A percentile compares a stretch with the other conserved stretches of the same genome.
These are phyloP conservation scores for Hippasteria phrygiana DNA, from an alignment of 53 echinoderm and acorn worm species.

Conservation along the genomic window DNA sequence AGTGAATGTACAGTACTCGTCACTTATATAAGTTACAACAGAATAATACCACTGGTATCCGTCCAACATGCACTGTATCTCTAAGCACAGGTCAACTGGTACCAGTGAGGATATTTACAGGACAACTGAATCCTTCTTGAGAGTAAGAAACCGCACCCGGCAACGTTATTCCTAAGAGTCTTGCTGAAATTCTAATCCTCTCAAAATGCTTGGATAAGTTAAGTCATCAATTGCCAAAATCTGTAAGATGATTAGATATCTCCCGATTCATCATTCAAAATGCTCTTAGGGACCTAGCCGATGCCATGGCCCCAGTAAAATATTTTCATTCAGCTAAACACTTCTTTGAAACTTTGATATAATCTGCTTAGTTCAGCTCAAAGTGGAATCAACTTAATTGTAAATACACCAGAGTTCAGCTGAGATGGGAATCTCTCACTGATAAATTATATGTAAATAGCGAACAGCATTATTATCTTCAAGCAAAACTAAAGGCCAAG, in stretches of 20 bases:
- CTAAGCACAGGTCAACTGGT: constrained; percentile 42
- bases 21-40: constrained; percentile 59
- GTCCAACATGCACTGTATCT: constrained; percentile 37
- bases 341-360: too few species aligned
- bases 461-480: too few species aligned
- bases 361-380: too few species aligned
- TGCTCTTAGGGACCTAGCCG: background rate
- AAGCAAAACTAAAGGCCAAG: too few species aligned
- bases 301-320: background rate
- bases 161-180: background rate
- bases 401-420: too few species aligned
- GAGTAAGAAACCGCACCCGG: background rate
- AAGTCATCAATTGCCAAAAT: constrained; percentile 26
- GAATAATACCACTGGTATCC: constrained; percentile 57
- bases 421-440: too few species aligned
- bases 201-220: constrained; percentile 21
- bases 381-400: too few species aligned
- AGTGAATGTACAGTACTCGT: constrained; percentile 63
- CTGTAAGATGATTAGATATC: background rate
- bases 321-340: too few species aligned
- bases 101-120: constrained; percentile 66
- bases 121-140: constrained; percentile 1
- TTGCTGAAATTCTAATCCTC: background rate
- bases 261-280: background rate
- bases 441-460: too few species aligned